These are phyloP conservation scores for Chrysodeixis includens DNA, from an alignment of 2,888 invertebrate species.

Conservation along the genomic window DNA sequence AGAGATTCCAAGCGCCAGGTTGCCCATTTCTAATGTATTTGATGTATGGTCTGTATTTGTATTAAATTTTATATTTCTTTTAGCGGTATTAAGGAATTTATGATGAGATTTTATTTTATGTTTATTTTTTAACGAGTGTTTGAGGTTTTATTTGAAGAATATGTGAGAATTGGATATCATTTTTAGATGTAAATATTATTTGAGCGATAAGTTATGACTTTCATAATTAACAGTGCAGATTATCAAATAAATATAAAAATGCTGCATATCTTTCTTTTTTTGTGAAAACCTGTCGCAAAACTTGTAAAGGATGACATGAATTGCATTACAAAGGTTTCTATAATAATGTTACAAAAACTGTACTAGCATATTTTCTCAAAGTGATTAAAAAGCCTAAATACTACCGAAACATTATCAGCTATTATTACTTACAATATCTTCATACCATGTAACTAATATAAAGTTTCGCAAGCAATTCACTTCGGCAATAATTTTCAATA, in stretches of 20 bases:
- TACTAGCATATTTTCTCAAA: too few species aligned
- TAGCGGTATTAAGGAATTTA: background rate
- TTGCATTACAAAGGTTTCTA: too few species aligned
- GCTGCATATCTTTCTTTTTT: too few species aligned
- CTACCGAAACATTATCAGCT: too few species aligned
- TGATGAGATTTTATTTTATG: background rate
- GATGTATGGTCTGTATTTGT: conserved; percentile 26
- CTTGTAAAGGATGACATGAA: too few species aligned
- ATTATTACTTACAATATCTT: background rate
- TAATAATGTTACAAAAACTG: too few species aligned
- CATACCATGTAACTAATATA: conserved; percentile 6
- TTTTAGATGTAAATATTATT: too few species aligned
- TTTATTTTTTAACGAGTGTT: background rate
- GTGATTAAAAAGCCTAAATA: background rate
- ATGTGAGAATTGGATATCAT: too few species aligned
- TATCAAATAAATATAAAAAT: too few species aligned
- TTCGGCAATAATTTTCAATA: conserved; percentile 50
- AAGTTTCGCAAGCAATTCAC: conserved; percentile 45
- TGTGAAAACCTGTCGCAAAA: too few species aligned
- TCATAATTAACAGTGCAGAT: too few species aligned
- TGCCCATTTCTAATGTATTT: conserved; percentile 29
- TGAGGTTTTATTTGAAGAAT: background rate
- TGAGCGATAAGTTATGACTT: too few species aligned
- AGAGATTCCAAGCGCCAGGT: conserved; percentile 21
- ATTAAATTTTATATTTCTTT: conserved; percentile 10